Conservation (phyloP, 2,797 vertebrate genomes). For the Neoniphon sammara region DNA sequence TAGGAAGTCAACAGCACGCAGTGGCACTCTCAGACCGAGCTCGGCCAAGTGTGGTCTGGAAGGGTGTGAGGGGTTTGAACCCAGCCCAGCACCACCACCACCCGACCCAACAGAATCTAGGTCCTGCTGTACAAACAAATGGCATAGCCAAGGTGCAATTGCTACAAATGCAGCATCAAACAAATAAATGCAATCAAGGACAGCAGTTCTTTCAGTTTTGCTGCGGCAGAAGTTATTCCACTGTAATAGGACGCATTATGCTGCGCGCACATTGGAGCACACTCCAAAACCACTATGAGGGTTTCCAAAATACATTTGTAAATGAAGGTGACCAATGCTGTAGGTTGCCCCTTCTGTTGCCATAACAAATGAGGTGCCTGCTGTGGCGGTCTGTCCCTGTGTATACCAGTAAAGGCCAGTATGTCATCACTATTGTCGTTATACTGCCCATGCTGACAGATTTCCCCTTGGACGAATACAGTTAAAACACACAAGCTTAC, state of each 20-base stretch:
- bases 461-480: slow-evolving; percentile 3
- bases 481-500: slow-evolving; percentile 28
- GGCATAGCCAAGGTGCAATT: neutral
- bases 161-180: neutral
- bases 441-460: neutral
- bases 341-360: slow-evolving; percentile 43
- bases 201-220: neutral
- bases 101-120: too few relatives aligned
- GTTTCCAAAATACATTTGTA: slow-evolving; percentile 47
- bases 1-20: slow-evolving; percentile 28
- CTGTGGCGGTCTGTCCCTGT: slow-evolving; percentile 1
- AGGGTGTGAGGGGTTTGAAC: neutral
- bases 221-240: neutral
- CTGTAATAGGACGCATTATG: neutral
- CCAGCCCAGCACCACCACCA: neutral
- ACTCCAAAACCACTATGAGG: slow-evolving; percentile 19
- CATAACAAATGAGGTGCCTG: slow-evolving; percentile 42
- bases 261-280: neutral
- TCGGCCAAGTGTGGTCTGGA: neutral
- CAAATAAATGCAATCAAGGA: neutral
- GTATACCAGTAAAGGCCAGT: slow-evolving; percentile 33
- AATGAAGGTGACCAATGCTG: slow-evolving; percentile 20
- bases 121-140: neutral
- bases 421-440: slow-evolving; percentile 6
- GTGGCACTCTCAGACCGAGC: neutral